Base-by-base conservation (phyloP, 2,888 invertebrate genomes). In the Pinctada fucata region DNA sequence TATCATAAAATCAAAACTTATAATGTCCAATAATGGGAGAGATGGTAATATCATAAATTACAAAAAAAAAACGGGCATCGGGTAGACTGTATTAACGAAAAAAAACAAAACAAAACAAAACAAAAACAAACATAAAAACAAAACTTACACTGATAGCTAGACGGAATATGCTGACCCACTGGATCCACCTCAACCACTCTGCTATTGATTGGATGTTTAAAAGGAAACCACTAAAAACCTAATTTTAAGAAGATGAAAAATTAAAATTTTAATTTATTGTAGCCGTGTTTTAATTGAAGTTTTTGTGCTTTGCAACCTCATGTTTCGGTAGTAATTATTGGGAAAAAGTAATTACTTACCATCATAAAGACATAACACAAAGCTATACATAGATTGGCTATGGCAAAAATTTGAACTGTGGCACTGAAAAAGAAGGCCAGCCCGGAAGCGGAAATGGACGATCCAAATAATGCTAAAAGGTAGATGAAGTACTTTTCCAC, bases 301-400 rank as follows among this genome's bases (percentile, higher is more conserved):
- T 68, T 13, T 68, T 68, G 48, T 63, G 71, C 16, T 16, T 45
- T 16, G n/a, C 3, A 13, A 45, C 31, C 31, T 31, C 31, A 31
- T 31, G 31, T 31, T 31, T 31, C 31, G 31, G 31, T 31, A 31
- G 31, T 31, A 31, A n/a, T n/a, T n/a, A n/a, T n/a, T n/a, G n/a
- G n/a, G n/a, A n/a, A n/a, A n/a, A n/a, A 31, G 31, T 31, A 31
- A 31, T 31, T 8, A 81, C 88, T 82, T 80, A 91, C 91, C 92
- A 92, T 92, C 91, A 92, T 92, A 77, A 92, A 88, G n/a, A 92
- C 91, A 82, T 88, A 92, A 76, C 76, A 73, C 72, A 92, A 85
- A 6, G 91, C 91, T 69, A 91, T 87, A 63, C 89, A 85, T 3
- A 91, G 82, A 83, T 91, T 92, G 68, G 91, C 92, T 4, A 92